phyloP scores from a whole-genome alignment of 2,113 vertebrate genomes.

The Pyrgilauda ruficollis region DNA sequence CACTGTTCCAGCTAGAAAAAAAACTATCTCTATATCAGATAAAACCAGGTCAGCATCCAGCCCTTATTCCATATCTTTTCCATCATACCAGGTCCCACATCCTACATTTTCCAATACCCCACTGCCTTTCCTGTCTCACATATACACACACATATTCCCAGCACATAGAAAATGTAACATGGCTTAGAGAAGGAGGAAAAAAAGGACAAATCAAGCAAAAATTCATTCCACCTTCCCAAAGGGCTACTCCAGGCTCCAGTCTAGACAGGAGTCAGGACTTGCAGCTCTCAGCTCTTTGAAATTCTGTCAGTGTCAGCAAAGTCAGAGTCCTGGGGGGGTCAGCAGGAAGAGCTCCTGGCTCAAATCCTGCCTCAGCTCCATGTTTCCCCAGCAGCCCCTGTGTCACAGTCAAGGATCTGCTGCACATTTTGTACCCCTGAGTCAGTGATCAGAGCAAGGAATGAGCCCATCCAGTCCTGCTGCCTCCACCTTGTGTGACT shows the following conservation, averaged over 20 bases:
- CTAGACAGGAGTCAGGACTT: background rate
- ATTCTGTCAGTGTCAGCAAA: slow-evolving; percentile 13
- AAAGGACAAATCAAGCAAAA: background rate
- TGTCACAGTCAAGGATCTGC: background rate
- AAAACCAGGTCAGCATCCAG: background rate
- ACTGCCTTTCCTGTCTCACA: background rate
- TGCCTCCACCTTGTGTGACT: background rate
- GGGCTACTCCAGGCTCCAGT: background rate
- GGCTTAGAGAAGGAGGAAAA: background rate
- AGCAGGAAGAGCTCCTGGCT: background rate
- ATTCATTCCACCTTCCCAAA: background rate
- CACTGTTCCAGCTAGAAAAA: background rate
- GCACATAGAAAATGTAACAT: background rate
- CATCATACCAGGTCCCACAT: background rate
- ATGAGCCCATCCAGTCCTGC: background rate
- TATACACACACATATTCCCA: background rate
- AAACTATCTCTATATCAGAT: background rate
- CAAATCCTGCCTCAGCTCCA: background rate
- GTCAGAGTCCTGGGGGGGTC: background rate
- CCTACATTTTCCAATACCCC: background rate
- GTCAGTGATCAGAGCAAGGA: background rate
- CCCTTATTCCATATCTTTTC: background rate
- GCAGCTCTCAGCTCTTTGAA: slow-evolving; percentile 20
- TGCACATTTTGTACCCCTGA: background rate
- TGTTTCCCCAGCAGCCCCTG: background rate